Conservation (phyloP, 2,797 vertebrate species). For the Typhlichthys eigenmanni region DNA sequence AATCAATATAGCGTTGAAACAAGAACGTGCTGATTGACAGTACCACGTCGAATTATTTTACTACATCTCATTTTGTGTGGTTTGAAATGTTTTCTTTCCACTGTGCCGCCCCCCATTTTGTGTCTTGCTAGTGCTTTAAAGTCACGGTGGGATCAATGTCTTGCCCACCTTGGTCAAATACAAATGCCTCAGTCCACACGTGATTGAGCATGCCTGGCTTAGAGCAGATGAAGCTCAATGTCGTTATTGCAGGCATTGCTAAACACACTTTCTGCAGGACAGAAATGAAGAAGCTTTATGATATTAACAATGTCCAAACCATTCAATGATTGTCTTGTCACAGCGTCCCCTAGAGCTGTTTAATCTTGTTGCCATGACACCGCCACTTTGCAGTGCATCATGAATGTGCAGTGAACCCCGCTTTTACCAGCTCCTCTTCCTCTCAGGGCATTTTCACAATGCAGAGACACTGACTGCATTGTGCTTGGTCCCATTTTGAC, state of each 20-base stretch:
- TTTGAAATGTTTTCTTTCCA: constrained; percentile 25
- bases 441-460: constrained; percentile 7
- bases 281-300: constrained; percentile 6
- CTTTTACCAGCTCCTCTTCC: neutral
- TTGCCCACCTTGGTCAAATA: constrained; percentile 39
- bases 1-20: constrained; percentile 25
- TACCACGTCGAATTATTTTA: constrained; percentile 56
- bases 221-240: neutral
- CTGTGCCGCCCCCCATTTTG: constrained; percentile 48
- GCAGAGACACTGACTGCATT: neutral
- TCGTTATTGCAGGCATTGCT: constrained; percentile 28
- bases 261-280: constrained; percentile 27
- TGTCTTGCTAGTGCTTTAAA: constrained; percentile 42
- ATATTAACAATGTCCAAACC: constrained; percentile 21
- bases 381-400: constrained; percentile 14
- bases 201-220: constrained; percentile 32
- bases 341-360: neutral
- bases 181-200: constrained; percentile 29
- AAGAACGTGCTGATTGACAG: constrained; percentile 36
- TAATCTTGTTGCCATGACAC: constrained; percentile 19
- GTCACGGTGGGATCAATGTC: constrained; percentile 29
- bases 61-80: constrained; percentile 37
- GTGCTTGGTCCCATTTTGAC: constrained; percentile 17
- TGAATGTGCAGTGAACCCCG: neutral
- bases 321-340: constrained; percentile 5